Conservation (phyloP, 2,113 vertebrate species). For the Corythaixoides concolor region DNA sequence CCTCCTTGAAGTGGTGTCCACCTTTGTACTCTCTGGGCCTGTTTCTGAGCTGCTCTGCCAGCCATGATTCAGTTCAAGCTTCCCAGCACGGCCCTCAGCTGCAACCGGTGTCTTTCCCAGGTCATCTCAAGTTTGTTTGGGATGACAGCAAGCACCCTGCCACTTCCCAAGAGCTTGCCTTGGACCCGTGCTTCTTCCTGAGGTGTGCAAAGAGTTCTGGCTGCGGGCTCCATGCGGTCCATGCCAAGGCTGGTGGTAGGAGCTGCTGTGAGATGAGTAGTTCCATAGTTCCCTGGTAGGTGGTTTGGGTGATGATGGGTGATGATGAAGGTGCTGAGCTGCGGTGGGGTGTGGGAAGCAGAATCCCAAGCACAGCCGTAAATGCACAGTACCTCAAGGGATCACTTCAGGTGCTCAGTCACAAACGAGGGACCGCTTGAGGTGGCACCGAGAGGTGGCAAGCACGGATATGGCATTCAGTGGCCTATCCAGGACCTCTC, state of each 20-base stretch:
- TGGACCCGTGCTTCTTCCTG: not conserved
- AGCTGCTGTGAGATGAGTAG: not conserved
- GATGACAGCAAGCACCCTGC: no score
- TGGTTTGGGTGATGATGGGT: not conserved
- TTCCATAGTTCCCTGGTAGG: not conserved
- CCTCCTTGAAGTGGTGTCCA: not conserved
- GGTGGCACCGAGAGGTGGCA: not conserved
- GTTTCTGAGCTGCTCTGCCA: not conserved
- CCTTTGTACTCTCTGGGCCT: not conserved
- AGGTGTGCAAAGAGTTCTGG: not conserved
- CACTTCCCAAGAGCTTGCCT: not conserved
- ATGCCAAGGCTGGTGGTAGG: not conserved
- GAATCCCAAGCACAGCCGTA: not conserved
- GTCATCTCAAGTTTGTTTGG: not conserved
- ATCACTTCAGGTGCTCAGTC: not conserved
- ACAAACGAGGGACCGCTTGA: not conserved
- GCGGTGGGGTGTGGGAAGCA: not conserved
- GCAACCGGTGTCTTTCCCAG: not conserved
- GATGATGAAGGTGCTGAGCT: not conserved
- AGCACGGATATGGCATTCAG: not conserved
- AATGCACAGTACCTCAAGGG: not conserved
- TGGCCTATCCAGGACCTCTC: not conserved
- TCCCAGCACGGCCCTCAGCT: not conserved
- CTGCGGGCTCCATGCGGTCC: rapidly evolving
- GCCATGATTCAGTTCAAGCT: not conserved